phyloP scores from a whole-genome alignment of 1,140 invertebrate genomes.

The Bradysia coprophila region DNA sequence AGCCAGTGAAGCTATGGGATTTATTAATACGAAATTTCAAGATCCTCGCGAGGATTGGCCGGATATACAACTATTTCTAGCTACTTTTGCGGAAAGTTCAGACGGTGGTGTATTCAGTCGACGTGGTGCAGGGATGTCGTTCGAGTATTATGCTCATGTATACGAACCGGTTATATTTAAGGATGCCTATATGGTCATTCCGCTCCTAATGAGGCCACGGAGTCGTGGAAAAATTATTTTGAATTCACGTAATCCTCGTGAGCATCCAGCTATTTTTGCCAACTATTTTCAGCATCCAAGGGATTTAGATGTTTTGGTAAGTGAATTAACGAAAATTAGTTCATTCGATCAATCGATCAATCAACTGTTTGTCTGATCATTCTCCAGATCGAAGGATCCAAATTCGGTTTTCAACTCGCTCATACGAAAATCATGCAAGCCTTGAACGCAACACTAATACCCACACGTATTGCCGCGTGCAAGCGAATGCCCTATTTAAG shows the following conservation, averaged over 20 bases:
- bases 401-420: slow-evolving; percentile 39
- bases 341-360: not conserved
- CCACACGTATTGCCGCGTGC: slow-evolving; percentile 38
- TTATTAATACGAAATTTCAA: slow-evolving; percentile 52
- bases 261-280: slow-evolving; percentile 60
- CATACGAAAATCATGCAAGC: slow-evolving; percentile 40
- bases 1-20: slow-evolving; percentile 54
- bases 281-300: slow-evolving; percentile 54
- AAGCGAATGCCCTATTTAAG: slow-evolving; percentile 23
- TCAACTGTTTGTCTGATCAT: not conserved
- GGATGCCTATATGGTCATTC: slow-evolving; percentile 42
- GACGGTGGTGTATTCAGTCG: slow-evolving; percentile 56
- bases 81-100: slow-evolving; percentile 45
- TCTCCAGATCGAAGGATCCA: slow-evolving; percentile 45
- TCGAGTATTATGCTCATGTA: slow-evolving; percentile 42
- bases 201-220: slow-evolving; percentile 46
- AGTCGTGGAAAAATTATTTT: slow-evolving; percentile 50
- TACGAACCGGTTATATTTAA: slow-evolving; percentile 46
- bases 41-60: slow-evolving; percentile 44
- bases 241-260: slow-evolving; percentile 38
- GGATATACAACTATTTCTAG: slow-evolving; percentile 57
- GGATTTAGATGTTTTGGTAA: slow-evolving; percentile 48
- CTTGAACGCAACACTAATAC: slow-evolving; percentile 40
- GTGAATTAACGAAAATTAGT: slow-evolving; percentile 6
- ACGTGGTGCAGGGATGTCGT: slow-evolving; percentile 39